A percentile compares a stretch with the other conserved stretches of the same genome.
phyloP scores from a whole-genome alignment of 2,797 vertebrate genomes.

The Enoplosus armatus region DNA sequence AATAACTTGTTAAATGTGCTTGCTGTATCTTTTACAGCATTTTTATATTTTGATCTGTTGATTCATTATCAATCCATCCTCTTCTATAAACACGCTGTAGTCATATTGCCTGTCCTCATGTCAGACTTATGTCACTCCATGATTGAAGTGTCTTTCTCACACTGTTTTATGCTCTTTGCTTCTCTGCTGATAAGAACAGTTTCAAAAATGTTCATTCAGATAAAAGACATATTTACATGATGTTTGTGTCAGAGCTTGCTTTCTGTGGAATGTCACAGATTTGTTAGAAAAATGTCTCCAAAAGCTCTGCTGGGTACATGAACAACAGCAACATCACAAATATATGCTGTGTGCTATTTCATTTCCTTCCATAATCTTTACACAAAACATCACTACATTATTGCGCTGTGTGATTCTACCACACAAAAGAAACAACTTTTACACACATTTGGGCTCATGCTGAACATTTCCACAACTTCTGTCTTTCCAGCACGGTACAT shows the following conservation, averaged over 20 bases:
- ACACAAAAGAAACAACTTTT: slow-evolving; percentile 13
- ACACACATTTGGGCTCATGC: not conserved
- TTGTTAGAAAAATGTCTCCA: not conserved
- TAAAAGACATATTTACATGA: not conserved
- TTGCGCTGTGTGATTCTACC: not conserved
- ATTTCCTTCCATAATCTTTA: slow-evolving; percentile 2
- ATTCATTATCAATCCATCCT: not conserved
- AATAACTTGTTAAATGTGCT: not conserved
- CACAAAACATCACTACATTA: not conserved
- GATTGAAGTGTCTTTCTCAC: slow-evolving; percentile 34
- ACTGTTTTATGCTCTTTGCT: slow-evolving; percentile 17
- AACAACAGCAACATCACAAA: not conserved
- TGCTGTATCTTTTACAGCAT: not conserved
- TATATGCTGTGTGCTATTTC: not conserved
- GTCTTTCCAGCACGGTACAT: slow-evolving; percentile 31
- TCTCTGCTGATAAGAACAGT: not conserved
- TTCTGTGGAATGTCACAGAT: not conserved
- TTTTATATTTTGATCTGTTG: not conserved
- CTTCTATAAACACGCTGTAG: not conserved
- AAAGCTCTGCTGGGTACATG: not conserved
- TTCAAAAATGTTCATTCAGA: slow-evolving; percentile 1
- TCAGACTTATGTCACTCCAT: slow-evolving; percentile 32
- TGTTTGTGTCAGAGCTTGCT: not conserved
- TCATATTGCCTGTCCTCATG: slow-evolving; percentile 2
- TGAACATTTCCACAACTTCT: slow-evolving; percentile 20